Evolutionary conservation across 2,888 invertebrate genomes (phyloP).

Genomic region (Charanyca ferruginea): DNA sequence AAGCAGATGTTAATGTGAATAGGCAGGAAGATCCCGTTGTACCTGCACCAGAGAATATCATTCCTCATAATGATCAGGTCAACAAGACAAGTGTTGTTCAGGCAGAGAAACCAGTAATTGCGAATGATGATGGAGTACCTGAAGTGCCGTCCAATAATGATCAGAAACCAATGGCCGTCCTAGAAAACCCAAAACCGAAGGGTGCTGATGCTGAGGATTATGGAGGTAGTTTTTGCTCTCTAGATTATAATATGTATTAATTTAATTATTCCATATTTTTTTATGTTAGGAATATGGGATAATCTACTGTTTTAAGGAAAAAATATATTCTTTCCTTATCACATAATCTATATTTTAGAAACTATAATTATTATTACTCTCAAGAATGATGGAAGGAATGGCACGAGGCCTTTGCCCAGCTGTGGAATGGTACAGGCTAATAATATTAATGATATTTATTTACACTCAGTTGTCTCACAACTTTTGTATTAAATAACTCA

Average conservation of each 20-base stretch:
- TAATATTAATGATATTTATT: too few species aligned
- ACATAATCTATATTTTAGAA: not conserved
- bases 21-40: slow-evolving; percentile 33
- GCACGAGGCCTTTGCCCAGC: too few species aligned
- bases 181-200: slow-evolving; percentile 63
- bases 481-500: not conserved
- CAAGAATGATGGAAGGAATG: too few species aligned
- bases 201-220: slow-evolving; percentile 62
- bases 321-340: not conserved
- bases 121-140: slow-evolving; percentile 30
- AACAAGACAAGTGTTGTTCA: slow-evolving; percentile 40
- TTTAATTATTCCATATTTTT: too few species aligned
- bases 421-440: too few species aligned
- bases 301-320: not conserved
- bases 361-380: too few species aligned
- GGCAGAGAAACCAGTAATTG: slow-evolving; percentile 39
- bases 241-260: not conserved
- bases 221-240: slow-evolving; percentile 51
- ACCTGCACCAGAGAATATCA: slow-evolving; percentile 17
- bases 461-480: too few species aligned
- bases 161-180: slow-evolving; percentile 55
- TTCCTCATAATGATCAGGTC: slow-evolving; percentile 20
- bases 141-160: slow-evolving; percentile 47
- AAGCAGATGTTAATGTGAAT: slow-evolving; percentile 35
- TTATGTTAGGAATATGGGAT: too few species aligned